Conservation (phyloP, 2,888 invertebrate genomes). For the Bellardia pandia region DNA sequence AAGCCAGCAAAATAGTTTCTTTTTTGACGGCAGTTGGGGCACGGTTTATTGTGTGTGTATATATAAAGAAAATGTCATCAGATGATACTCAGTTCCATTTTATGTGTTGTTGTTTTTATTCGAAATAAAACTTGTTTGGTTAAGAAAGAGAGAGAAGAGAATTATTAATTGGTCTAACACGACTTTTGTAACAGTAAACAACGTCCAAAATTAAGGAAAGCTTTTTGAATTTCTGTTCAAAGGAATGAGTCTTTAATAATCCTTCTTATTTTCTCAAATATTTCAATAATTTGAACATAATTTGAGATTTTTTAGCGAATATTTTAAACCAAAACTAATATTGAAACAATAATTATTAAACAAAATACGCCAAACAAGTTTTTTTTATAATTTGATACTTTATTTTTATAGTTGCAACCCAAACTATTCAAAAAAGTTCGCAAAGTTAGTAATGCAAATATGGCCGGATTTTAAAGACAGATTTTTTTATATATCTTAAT, state of each 20-base stretch:
- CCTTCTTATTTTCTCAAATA: neutral
- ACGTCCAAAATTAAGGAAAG: neutral
- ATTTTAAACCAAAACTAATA: no score
- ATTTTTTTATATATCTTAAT: conserved; percentile 4
- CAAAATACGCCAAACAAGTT: conserved; percentile 31
- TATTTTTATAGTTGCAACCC: neutral
- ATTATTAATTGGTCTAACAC: no score
- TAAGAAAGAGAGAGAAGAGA: no score
- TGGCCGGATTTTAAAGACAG: conserved; percentile 67
- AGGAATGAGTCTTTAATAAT: no score
- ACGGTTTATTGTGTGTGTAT: conserved; percentile 25
- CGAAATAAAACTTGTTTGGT: conserved; percentile 33
- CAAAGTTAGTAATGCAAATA: conserved; percentile 53
- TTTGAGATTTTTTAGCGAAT: no score
- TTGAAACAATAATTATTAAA: no score
- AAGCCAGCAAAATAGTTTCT: conserved; percentile 42
- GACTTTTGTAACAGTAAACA: no score
- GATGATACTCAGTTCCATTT: conserved; percentile 50
- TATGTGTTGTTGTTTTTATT: neutral
- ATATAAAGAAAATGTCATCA: conserved; percentile 42
- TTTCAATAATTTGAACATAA: neutral
- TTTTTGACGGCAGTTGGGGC: conserved; percentile 59
- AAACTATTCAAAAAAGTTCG: conserved; percentile 35
- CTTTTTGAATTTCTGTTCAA: neutral
- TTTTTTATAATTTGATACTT: neutral